phyloP scores from a whole-genome alignment of 2,797 vertebrate genomes.

The Merluccius polli region DNA sequence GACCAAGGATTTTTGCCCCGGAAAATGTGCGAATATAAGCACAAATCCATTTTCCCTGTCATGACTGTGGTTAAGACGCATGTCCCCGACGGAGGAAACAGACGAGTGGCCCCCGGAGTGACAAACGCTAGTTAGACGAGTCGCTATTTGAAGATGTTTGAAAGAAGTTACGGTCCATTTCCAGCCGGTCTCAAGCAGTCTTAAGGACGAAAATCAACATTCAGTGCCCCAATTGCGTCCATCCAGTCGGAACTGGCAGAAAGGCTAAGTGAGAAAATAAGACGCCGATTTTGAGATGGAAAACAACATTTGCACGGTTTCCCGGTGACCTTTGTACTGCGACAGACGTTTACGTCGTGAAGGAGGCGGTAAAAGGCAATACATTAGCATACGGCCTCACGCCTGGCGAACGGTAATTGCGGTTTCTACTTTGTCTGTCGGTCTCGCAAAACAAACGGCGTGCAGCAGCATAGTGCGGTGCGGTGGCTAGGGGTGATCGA shows the following conservation, averaged over 20 bases:
- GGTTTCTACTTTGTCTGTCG: background rate
- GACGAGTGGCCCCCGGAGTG: background rate
- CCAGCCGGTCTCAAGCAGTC: background rate
- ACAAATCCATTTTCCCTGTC: background rate
- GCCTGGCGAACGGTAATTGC: background rate
- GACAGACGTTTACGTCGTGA: background rate
- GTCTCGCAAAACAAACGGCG: conserved; percentile 26
- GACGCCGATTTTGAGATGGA: background rate
- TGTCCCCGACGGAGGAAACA: background rate
- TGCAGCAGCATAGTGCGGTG: background rate
- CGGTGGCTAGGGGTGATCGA: conserved; percentile 3
- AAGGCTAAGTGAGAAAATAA: background rate
- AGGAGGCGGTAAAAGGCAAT: background rate
- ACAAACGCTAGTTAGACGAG: background rate
- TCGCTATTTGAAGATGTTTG: background rate
- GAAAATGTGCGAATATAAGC: background rate
- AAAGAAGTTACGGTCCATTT: background rate
- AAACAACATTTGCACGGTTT: background rate
- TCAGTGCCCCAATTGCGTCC: background rate
- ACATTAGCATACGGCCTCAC: background rate
- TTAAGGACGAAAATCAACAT: background rate
- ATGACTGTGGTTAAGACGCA: background rate
- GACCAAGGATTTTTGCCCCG: conserved; percentile 10
- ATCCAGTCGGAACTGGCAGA: background rate
- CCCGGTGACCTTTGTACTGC: background rate